Conservation (phyloP, 2,888 invertebrate species). For the Pharmacophagus antenor region DNA sequence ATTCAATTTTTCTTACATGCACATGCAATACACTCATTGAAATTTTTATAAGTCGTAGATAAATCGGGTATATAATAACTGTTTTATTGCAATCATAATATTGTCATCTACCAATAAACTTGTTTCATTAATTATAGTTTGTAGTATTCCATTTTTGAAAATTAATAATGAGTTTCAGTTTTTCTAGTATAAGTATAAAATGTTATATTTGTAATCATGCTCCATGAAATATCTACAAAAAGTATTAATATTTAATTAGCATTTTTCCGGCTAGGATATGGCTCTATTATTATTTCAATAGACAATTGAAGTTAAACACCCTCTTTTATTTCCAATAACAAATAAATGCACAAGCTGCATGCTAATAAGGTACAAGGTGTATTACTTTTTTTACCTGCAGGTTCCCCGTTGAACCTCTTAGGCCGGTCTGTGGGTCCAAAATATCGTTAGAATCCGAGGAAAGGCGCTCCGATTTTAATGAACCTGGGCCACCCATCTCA, state of each 20-base stretch:
- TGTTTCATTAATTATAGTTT: too few relatives aligned
- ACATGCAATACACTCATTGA: background rate
- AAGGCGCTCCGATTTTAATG: conserved; percentile 73
- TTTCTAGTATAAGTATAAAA: background rate
- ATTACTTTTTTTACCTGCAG: conserved; percentile 57
- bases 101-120: too few relatives aligned
- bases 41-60: background rate
- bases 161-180: background rate
- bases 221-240: background rate
- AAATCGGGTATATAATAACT: background rate
- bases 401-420: conserved; percentile 65
- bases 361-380: conserved; percentile 25
- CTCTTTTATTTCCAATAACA: background rate
- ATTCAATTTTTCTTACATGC: background rate
- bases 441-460: conserved; percentile 79
- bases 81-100: background rate
- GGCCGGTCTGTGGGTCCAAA: conserved; percentile 75
- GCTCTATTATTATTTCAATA: background rate
- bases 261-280: background rate
- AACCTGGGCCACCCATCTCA: conserved; percentile 75
- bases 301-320: background rate
- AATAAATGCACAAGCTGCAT: conserved; percentile 20
- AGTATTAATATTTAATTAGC: background rate
- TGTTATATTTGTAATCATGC: background rate
- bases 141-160: too few relatives aligned